Evolutionary conservation across 2,888 invertebrate species (phyloP).

Genomic region (Philaethria dido): DNA sequence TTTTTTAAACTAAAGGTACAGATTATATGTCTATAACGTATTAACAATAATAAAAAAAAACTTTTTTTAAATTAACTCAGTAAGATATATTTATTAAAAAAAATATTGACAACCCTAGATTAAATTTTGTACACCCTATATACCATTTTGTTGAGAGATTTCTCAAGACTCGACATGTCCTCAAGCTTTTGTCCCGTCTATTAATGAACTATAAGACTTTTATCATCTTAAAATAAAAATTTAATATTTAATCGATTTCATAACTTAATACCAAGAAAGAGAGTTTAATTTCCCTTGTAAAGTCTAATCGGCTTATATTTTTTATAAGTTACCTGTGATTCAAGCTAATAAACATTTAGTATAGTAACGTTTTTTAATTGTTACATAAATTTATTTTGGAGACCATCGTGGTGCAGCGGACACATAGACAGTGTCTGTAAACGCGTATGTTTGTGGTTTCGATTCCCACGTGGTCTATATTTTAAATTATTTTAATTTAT

Average conservation of each 20-base stretch:
- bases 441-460: no score
- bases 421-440: no score
- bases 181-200: conserved; percentile 55
- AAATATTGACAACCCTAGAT: conserved; percentile 53
- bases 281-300: conserved; percentile 22
- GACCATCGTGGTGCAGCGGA: no score
- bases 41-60: no score
- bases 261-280: conserved; percentile 23
- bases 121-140: conserved; percentile 46
- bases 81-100: not conserved
- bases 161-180: conserved; percentile 54
- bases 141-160: conserved; percentile 61
- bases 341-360: not conserved
- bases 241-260: not conserved
- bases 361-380: conserved; percentile 2
- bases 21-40: no score
- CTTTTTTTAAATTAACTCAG: not conserved
- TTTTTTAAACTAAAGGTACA: no score
- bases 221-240: conserved; percentile 48
- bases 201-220: conserved; percentile 59
- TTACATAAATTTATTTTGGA: not conserved
- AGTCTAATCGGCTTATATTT: conserved; percentile 43
- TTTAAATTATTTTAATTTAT: no score
- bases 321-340: conserved; percentile 10
- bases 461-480: no score